Conservation (phyloP, 2,888 invertebrate species). For the Stenoptilia bipunctidactyla region DNA sequence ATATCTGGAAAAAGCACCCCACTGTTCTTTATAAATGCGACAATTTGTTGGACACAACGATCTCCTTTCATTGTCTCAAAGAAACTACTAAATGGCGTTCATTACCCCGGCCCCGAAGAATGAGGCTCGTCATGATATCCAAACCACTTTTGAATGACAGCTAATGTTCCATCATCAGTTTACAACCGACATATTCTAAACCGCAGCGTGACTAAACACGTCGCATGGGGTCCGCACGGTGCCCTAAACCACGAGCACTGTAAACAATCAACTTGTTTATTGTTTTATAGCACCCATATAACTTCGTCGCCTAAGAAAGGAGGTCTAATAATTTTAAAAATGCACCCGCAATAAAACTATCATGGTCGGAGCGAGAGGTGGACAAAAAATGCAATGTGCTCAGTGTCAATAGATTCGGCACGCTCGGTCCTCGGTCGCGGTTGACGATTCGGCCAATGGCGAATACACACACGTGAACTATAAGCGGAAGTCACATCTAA, state of each 20-base stretch:
- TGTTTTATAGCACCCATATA: conserved; percentile 63
- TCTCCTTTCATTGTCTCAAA: conserved; percentile 32
- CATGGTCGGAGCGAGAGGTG: conserved; percentile 30
- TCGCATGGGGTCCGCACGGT: conserved; percentile 42
- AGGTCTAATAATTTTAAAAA: conserved; percentile 46
- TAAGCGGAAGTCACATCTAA: conserved; percentile 55
- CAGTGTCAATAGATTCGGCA: conserved; percentile 44
- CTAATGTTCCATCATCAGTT: conserved; percentile 45
- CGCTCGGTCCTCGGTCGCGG: conserved; percentile 27
- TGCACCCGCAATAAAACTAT: conserved; percentile 62
- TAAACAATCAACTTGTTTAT: conserved; percentile 62
- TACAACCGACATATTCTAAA: conserved; percentile 27
- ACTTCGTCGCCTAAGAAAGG: conserved; percentile 44
- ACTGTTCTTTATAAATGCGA: conserved; percentile 25
- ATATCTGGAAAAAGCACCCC: conserved; percentile 20
- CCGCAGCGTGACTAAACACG: conserved; percentile 34
- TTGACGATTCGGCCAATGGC: no score
- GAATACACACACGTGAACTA: conserved; percentile 24
- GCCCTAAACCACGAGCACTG: conserved; percentile 36
- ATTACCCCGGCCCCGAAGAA: conserved; percentile 25
- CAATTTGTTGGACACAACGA: conserved; percentile 10
- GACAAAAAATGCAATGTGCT: conserved; percentile 14
- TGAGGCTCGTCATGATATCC: conserved; percentile 32
- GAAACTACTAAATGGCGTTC: conserved; percentile 26
- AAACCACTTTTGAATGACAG: conserved; percentile 33